These are phyloP conservation scores for Eupithecia abbreviata DNA, from an alignment of 2,888 invertebrate species.

Conservation along the genomic window DNA sequence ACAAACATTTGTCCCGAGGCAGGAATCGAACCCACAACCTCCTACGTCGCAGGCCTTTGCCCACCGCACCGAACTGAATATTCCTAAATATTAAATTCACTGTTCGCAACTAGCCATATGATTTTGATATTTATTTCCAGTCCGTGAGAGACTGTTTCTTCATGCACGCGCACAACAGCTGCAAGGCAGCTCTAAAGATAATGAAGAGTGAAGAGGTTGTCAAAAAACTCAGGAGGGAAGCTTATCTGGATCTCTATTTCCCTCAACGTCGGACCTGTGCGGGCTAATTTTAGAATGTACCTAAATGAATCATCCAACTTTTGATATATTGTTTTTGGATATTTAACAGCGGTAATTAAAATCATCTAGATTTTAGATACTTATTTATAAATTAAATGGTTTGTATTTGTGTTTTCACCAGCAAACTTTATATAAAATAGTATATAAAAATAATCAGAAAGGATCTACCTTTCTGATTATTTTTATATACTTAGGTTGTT, in stretches of 20 bases:
- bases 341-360: background rate
- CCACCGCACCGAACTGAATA: too few relatives aligned
- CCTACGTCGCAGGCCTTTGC: too few relatives aligned
- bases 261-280: slow-evolving; percentile 72
- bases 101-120: background rate
- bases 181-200: slow-evolving; percentile 79
- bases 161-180: slow-evolving; percentile 79
- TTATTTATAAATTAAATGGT: background rate
- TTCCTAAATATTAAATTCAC: background rate
- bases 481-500: too few relatives aligned
- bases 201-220: slow-evolving; percentile 77
- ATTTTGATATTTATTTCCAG: slow-evolving; percentile 52
- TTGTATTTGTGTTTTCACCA: background rate
- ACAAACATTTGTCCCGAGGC: too few relatives aligned
- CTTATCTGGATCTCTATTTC: slow-evolving; percentile 76
- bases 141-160: slow-evolving; percentile 80
- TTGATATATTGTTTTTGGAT: background rate
- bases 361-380: background rate
- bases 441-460: too few relatives aligned
- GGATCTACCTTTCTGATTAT: too few relatives aligned
- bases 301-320: background rate
- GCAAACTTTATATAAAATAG: too few relatives aligned
- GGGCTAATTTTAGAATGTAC: background rate
- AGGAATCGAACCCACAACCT: too few relatives aligned
- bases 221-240: slow-evolving; percentile 78